phyloP scores from a whole-genome alignment of 2,113 vertebrate genomes.

The Grallaria varia region DNA sequence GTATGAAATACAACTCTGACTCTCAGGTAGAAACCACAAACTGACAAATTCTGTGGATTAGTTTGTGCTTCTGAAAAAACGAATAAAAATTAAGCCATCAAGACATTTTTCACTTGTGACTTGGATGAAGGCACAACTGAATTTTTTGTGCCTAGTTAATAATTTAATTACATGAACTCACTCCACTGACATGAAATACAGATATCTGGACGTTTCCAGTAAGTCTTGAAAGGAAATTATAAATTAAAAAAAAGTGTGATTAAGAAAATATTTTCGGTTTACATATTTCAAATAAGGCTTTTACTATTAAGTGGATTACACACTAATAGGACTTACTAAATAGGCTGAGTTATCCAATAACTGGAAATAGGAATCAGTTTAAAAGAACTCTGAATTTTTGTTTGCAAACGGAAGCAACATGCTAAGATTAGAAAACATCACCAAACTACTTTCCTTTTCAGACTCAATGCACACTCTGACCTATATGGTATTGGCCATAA shows the following conservation, averaged over 20 bases:
- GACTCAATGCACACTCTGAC: background rate
- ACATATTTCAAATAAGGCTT: background rate
- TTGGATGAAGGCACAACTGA: background rate
- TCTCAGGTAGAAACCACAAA: background rate
- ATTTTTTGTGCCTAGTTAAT: background rate
- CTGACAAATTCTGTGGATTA: background rate
- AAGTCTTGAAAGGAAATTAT: background rate
- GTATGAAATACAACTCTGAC: background rate
- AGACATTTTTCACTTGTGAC: background rate
- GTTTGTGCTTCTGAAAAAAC: background rate
- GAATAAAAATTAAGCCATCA: background rate
- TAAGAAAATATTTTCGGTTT: background rate
- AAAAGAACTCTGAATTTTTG: background rate
- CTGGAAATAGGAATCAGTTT: background rate
- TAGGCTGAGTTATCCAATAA: background rate
- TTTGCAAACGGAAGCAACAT: background rate
- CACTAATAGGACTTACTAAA: background rate
- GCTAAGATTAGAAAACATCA: background rate
- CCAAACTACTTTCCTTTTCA: background rate
- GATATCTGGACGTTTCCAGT: background rate
- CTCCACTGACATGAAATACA: background rate
- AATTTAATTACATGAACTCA: background rate
- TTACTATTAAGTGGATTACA: background rate
- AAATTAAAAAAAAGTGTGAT: background rate
- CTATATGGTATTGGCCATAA: background rate